Percentiles rank a stretch among this genome's conserved stretches.
phyloP scores from a whole-genome alignment of 2,797 vertebrate species.

The Astyanax mexicanus region DNA sequence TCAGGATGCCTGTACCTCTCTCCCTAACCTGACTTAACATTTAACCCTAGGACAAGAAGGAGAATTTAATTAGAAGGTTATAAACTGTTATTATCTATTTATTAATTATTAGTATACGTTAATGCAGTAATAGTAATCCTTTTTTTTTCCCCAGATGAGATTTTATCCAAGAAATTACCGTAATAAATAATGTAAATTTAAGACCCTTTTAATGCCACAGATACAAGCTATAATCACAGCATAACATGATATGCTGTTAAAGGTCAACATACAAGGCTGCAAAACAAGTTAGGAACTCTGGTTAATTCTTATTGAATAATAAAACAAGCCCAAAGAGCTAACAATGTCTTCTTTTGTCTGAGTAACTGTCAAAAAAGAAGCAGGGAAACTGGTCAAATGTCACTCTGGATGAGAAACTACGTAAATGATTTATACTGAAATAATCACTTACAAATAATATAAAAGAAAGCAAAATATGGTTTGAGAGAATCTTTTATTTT shows the following conservation, averaged over 20 bases:
- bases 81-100: too few species aligned
- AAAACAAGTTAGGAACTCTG: not conserved
- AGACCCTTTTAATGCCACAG: too few species aligned
- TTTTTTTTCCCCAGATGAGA: too few species aligned
- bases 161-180: too few species aligned
- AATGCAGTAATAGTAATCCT: too few species aligned
- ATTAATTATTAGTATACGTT: too few species aligned
- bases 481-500: constrained; percentile 25
- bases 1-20: not conserved
- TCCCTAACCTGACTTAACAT: too few species aligned
- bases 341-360: constrained; percentile 17
- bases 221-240: too few species aligned
- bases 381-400: not conserved
- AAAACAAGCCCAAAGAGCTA: not conserved
- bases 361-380: constrained; percentile 7
- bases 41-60: not conserved
- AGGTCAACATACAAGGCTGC: not conserved
- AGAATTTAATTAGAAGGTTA: not conserved
- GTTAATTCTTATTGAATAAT: not conserved
- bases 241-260: too few species aligned
- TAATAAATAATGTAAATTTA: too few species aligned
- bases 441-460: too few species aligned
- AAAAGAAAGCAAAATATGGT: not conserved
- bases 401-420: not conserved
- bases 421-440: not conserved